Conservation (phyloP, 2,113 vertebrate species). For the Lophius piscatorius region DNA sequence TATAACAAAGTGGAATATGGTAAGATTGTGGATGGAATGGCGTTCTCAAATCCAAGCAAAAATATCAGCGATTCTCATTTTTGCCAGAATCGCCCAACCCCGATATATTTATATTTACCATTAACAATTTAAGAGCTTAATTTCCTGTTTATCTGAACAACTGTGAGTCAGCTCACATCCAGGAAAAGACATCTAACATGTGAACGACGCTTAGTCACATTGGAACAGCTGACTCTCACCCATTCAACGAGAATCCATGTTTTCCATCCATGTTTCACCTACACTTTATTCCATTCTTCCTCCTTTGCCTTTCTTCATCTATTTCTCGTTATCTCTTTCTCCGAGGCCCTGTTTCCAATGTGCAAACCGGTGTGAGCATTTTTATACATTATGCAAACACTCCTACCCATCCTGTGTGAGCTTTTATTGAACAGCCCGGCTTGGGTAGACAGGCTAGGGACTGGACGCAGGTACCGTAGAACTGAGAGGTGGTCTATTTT, state of each 20-base stretch:
- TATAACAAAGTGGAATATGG: too few relatives aligned
- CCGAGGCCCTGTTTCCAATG: neutral
- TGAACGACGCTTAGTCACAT: slow-evolving; percentile 4
- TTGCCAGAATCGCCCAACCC: too few relatives aligned
- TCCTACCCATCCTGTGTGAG: slow-evolving; percentile 34
- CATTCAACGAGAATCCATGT: neutral
- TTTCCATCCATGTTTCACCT: slow-evolving; percentile 2
- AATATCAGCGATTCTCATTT: too few relatives aligned
- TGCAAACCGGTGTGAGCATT: slow-evolving; percentile 10
- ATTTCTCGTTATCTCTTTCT: neutral
- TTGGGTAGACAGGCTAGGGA: slow-evolving; percentile 72
- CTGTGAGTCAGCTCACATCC: neutral
- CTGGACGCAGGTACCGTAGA: slow-evolving; percentile 66
- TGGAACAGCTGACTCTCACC: neutral
- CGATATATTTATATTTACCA: too few relatives aligned
- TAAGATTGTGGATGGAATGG: too few relatives aligned
- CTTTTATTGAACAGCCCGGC: slow-evolving; percentile 40
- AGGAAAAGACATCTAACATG: neutral
- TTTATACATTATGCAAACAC: neutral
- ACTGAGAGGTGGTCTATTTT: slow-evolving; percentile 61
- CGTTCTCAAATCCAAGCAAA: too few relatives aligned
- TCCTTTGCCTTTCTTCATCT: neutral
- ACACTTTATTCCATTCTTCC: neutral
- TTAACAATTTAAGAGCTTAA: too few relatives aligned
- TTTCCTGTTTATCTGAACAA: neutral